These are phyloP conservation scores for Antrozous pallidus DNA, from an alignment of 2,797 vertebrate species.

Conservation along the genomic window DNA sequence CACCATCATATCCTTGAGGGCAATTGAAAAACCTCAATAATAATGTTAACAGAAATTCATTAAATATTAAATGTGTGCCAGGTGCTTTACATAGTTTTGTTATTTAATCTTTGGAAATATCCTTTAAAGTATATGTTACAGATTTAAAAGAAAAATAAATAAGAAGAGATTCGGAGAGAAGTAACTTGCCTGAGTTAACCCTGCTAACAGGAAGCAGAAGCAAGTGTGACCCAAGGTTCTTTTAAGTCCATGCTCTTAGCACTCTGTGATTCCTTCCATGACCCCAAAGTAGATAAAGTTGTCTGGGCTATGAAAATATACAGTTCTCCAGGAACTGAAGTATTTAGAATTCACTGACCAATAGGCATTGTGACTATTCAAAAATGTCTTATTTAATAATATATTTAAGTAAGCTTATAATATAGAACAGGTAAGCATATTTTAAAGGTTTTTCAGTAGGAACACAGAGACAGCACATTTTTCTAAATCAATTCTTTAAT, in stretches of 20 bases:
- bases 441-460: slow-evolving; percentile 5
- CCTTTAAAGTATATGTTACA: background rate
- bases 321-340: background rate
- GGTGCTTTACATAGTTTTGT: background rate
- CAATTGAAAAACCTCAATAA: background rate
- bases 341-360: background rate
- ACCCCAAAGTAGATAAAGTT: background rate
- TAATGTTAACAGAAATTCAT: background rate
- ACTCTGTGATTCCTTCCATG: background rate
- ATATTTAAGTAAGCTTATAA: background rate
- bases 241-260: background rate
- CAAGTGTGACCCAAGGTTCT: background rate
- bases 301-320: background rate
- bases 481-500: slow-evolving; percentile 22
- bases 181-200: background rate
- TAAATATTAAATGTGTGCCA: background rate
- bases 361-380: background rate
- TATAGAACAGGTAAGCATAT: background rate
- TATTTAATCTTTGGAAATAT: slow-evolving; percentile 1
- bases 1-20: background rate
- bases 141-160: background rate
- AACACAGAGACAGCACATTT: background rate
- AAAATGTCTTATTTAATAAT: background rate
- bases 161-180: background rate
- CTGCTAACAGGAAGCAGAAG: background rate